phyloP scores from a whole-genome alignment of 2,888 invertebrate genomes.

The Dasysyrphus albostriatus region DNA sequence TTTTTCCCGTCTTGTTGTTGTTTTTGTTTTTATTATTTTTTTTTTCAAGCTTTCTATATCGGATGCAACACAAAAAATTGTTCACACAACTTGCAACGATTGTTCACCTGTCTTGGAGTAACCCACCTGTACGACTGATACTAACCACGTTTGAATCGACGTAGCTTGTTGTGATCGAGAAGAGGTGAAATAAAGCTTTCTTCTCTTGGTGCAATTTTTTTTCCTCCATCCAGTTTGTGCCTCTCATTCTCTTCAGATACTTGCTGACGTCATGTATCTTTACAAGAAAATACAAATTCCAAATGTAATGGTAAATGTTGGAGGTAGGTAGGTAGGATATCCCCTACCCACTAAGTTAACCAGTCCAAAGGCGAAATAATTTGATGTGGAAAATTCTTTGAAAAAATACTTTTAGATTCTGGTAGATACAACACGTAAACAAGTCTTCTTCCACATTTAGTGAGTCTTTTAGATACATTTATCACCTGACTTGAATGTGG shows the following conservation, averaged over 20 bases:
- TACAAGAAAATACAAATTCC: constrained; percentile 23
- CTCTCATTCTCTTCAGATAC: constrained; percentile 45
- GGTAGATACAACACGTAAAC: constrained; percentile 40
- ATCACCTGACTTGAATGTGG: constrained; percentile 36
- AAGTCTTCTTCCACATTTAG: constrained; percentile 35
- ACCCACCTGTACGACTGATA: constrained; percentile 74
- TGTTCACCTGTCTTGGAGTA: constrained; percentile 72
- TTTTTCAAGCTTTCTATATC: constrained; percentile 67
- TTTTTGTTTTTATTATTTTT: constrained; percentile 5
- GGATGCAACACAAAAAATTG: constrained; percentile 7
- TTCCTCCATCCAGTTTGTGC: not conserved
- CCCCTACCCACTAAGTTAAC: constrained; percentile 13
- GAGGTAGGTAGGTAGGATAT: constrained; percentile 39
- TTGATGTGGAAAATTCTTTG: constrained; percentile 48
- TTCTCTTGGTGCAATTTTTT: constrained; percentile 48
- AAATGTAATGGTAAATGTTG: constrained; percentile 17
- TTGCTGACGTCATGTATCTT: constrained; percentile 59
- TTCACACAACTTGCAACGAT: constrained; percentile 40
- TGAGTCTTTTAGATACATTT: constrained; percentile 30
- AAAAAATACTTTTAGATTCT: constrained; percentile 9
- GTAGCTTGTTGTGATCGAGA: constrained; percentile 26
- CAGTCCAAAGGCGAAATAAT: constrained; percentile 32
- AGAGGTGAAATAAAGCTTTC: constrained; percentile 63
- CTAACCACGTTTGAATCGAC: constrained; percentile 63
- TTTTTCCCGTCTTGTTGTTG: constrained; percentile 4